A percentile compares a stretch with the other conserved stretches of the same genome.
phyloP scores from a whole-genome alignment of 2,888 invertebrate genomes.

The Thymelicus lineola region DNA sequence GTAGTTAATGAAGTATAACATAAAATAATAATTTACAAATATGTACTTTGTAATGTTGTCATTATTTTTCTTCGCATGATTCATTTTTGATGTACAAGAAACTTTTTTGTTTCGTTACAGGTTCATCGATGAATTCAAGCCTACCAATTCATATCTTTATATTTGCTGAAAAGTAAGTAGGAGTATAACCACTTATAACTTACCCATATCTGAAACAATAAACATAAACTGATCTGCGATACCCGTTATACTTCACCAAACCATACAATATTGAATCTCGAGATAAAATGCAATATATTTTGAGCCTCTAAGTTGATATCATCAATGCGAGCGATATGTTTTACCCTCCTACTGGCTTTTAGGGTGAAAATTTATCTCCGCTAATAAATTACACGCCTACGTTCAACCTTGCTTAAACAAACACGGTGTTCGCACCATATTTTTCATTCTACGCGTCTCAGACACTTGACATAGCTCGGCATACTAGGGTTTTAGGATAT shows the following conservation, averaged over 20 bases:
- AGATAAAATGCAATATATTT: constrained; percentile 36
- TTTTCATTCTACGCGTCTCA: constrained; percentile 66
- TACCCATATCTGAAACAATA: background rate
- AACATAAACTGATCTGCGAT: background rate
- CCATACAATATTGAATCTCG: constrained; percentile 31
- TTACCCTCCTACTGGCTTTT: constrained; percentile 54
- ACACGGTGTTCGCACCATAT: constrained; percentile 73
- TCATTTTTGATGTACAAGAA: too few relatives aligned
- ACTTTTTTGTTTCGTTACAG: too few relatives aligned
- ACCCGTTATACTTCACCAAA: constrained; percentile 18
- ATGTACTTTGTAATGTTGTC: too few relatives aligned
- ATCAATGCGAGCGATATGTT: constrained; percentile 64
- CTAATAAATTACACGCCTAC: constrained; percentile 70
- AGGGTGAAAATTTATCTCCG: constrained; percentile 72
- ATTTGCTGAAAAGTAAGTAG: too few relatives aligned
- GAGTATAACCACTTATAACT: background rate
- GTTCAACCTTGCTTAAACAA: constrained; percentile 70
- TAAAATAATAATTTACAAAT: background rate
- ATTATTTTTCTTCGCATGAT: too few relatives aligned
- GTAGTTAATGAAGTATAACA: background rate
- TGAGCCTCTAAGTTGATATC: constrained; percentile 51
- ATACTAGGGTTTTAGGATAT: constrained; percentile 5
- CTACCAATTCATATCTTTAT: too few relatives aligned
- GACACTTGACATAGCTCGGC: constrained; percentile 19
- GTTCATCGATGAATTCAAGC: too few relatives aligned